Base-by-base conservation (phyloP, 2,888 invertebrate species). In the Rhaphigaster nebulosa region DNA sequence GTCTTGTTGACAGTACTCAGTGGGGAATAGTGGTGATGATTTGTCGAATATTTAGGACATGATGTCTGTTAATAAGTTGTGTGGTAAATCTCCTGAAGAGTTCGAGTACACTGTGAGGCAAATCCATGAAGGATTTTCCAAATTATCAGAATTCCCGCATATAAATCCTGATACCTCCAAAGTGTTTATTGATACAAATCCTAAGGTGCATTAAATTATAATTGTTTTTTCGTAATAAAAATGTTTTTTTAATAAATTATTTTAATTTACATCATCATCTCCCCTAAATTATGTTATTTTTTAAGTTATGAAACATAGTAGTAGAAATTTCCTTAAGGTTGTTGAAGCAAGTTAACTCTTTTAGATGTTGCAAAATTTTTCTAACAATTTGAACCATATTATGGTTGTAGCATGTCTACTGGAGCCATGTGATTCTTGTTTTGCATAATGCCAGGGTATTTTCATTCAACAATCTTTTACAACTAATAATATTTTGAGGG, bases 1-100 rank as follows among this genome's bases (percentile, higher is more conserved):
- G 13, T 26, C 18, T 76, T 84, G 84, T 84, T 84, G 84, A 84
- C 84, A 84, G 84, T 84, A 45, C n/a, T 45, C 45, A 45, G 84
- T 84, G 84, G 15, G 1, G n/a, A n/a, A 41, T 45, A 45, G 26
- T 84, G 84, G 45, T 84, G 45, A 50, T 84, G 84, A 84, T 45
- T 41, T 26, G 15, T 38, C 13, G 4, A n/a, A n/a, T 84, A 84
- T 41, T 84, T 26, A n/a, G 23, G 45, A 26, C 45, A 84, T 84
- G n/a, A 84, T 84, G 84, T 84, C n/a, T 45, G 45, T 15, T 41
- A 41, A 26, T 84, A 84, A 50, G 26, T n/a, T 50, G 23, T 84
- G 45, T 50, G 45, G 84, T 41, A 84, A 50, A 45, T n/a, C 84
- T 26, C 84, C 45, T n/a, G 84, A 84, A 23, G 84, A 84, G 45